Base-by-base conservation (phyloP, 2,797 vertebrate species). In the Pseudochaenichthys georgianus region DNA sequence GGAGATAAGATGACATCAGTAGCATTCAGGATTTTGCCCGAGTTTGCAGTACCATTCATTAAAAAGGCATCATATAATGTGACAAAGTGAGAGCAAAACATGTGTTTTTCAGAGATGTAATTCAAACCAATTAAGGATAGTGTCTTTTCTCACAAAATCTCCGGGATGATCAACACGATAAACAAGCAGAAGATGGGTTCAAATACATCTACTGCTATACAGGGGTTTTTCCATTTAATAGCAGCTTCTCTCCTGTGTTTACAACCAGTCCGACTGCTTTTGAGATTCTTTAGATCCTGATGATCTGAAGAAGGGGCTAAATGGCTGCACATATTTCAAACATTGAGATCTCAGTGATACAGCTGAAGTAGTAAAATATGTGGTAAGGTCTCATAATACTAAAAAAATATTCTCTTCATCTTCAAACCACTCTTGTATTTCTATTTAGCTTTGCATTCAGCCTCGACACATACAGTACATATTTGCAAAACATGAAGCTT, bases 1-100 rank as follows among this genome's bases (percentile, higher is more conserved):
- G 4, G 75, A 83, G 82, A 89, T 86, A 64, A 84, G 63, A 84
- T 85, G 23, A 19, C 64, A 80, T 82, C 71, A 61, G 53, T 42
- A 41, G 53, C 68, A 54, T 73, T 73, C 31, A 57, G 67, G 64
- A 58, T 62, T 82, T 76, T 68, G 12, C 63, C 21, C 3, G 42
- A 64, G 38, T 82, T 81, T 72, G 59, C 54, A 55, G 60, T 62
- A 83, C 31, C n/a, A 73, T 81, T 82, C 38, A 78, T 72, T 82
- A 75, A 79, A 81, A 81, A 80, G 21, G 74, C 73, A 74, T 83
- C 45, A 77, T 69, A 77, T 74, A 57, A 64, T 66, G 34, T 70
- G 73, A 82, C 59, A 51, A 75, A 55, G 47, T 76, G 64, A 80
- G 17, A 51, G 52, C 13, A 21, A 64, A 64, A 42, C 62, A 51